Conservation (phyloP, 2,888 invertebrate genomes). For the Ethmia dodecea region DNA sequence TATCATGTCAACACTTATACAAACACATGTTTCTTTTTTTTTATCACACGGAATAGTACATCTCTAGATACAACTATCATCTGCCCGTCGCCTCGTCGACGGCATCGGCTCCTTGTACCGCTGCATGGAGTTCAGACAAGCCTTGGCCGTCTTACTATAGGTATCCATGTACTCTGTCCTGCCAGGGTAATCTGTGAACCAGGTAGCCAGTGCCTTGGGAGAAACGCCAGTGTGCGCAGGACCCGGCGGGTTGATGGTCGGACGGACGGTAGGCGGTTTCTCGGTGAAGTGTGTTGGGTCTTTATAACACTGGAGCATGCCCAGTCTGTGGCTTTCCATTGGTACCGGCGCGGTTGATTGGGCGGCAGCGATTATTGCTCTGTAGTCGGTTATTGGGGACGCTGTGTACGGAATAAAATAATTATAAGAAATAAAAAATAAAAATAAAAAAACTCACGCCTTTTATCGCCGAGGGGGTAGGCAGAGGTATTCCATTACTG, state of each 20-base stretch:
- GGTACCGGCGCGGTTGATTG: conserved; percentile 75
- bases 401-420: neutral
- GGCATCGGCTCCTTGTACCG: conserved; percentile 80
- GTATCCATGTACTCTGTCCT: conserved; percentile 80
- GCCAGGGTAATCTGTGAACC: conserved; percentile 76
- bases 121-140: conserved; percentile 78
- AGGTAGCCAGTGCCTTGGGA: conserved; percentile 70
- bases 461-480: no score
- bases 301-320: conserved; percentile 77
- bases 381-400: conserved; percentile 1
- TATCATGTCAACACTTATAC: neutral
- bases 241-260: conserved; percentile 73
- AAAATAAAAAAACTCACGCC: no score
- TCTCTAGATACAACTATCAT: conserved; percentile 50
- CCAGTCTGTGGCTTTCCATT: conserved; percentile 72
- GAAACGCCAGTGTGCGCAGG: conserved; percentile 51
- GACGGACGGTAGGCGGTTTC: conserved; percentile 70
- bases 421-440: neutral
- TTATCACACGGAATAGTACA: neutral
- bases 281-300: conserved; percentile 79
- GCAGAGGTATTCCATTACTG: no score
- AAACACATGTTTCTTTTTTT: neutral
- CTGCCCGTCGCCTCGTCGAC: conserved; percentile 77
- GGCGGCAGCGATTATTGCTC: neutral
- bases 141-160: conserved; percentile 77